Base-by-base conservation (phyloP, 2,797 vertebrate species). In the Danio jaintianensis region DNA sequence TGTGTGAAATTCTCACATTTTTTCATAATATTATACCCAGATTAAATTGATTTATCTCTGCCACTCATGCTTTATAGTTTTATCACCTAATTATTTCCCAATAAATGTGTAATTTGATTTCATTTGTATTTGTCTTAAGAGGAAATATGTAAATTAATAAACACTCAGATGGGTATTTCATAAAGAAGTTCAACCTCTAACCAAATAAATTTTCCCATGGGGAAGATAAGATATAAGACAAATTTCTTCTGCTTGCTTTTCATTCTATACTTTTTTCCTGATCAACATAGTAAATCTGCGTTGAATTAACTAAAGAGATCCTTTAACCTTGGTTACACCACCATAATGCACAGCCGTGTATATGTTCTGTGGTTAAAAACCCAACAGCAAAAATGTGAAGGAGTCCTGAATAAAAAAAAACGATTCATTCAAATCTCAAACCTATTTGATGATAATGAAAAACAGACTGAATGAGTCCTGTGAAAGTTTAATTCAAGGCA, bases 401-500 rank as follows among this genome's bases (percentile, higher is more conserved):
- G 56, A 29, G 5, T 20, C 9, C n/a, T 18, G 1, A 12, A 58
- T 29, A 6, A 59, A 36, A 16, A 36, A 16, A 55, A 66, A 11
- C 3, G 0, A 10, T 45, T 52, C 29, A 11, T 70, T 16, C 12
- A 42, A 40, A 48, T 48, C 11, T 48, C 22, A 50, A 61, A 50
- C 16, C 12, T 50, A 62, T 62, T 50, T n/a, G n/a, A n/a, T n/a
- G n/a, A n/a, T n/a, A 45, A n/a, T 55, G 18, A 13, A 6, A 36
- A 77, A 45, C 13, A 45, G 18, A 45, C 40, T 68, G 63, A 77
- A 68, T 15, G 12, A 36, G 12, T 61, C 10, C 42, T 0, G 15
- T 38, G 13, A 74, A 58, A 59, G 10, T 22, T 62, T 74, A 10
- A 52, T 50, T 20, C 36, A 53, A 72, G 48, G 43, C 12, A 59